These are phyloP conservation scores for Latrodectus geometricus DNA, from an alignment of 1,140 invertebrate genomes.

Conservation along the genomic window DNA sequence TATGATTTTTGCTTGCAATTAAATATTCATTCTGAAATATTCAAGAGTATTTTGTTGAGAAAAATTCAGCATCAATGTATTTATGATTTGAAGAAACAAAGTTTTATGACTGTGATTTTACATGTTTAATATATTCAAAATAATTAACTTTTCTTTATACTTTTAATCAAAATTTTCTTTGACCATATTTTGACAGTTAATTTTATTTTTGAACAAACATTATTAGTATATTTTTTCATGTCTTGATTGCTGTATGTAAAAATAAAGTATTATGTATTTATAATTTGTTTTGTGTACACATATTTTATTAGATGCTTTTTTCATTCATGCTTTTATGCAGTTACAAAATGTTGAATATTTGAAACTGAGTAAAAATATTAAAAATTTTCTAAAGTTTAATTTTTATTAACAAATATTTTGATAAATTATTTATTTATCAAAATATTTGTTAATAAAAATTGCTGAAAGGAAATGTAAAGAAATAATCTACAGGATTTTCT, in stretches of 20 bases:
- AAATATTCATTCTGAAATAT: too few relatives aligned
- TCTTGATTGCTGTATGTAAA: conserved; percentile 23
- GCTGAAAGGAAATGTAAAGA: background rate
- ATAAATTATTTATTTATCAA: background rate
- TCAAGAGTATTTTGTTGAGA: background rate
- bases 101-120: background rate
- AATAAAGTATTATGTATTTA: conserved; percentile 42
- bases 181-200: too few relatives aligned
- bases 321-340: background rate
- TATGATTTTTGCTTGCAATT: too few relatives aligned
- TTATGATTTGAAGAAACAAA: background rate
- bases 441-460: background rate
- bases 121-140: background rate
- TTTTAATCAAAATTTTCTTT: background rate
- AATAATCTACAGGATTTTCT: too few relatives aligned
- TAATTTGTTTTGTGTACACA: too few relatives aligned
- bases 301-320: background rate
- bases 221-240: conserved; percentile 28
- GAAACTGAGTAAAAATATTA: background rate
- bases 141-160: background rate
- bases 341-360: background rate
- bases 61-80: background rate
- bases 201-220: conserved; percentile 33
- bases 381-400: too few relatives aligned
- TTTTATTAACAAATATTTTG: too few relatives aligned